Base-by-base conservation (phyloP, 1,140 invertebrate genomes). In the Anagrus nilaparvatae region DNA sequence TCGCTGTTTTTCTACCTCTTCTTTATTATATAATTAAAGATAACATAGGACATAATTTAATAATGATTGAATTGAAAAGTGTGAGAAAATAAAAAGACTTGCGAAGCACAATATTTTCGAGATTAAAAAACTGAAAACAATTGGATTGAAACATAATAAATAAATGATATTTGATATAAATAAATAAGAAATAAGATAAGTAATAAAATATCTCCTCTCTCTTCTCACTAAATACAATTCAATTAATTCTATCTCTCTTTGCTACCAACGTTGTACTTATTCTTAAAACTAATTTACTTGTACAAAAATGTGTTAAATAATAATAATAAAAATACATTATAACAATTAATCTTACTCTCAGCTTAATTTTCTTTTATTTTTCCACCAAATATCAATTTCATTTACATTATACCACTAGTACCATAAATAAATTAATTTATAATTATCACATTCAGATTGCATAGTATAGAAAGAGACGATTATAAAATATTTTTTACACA, bases 211-310 rank as follows among this genome's bases (percentile, higher is more conserved):
- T 63, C 53, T 61, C 58, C 52, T 61, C 56, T 54, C 41, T 63
- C 60, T 63, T 61, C 57, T 60, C 60, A 60, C 57, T 63, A 61
- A 58, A 59, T 60, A 65, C 64, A 65, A 47, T 49, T 46, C 39
- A 56, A 54, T 53, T 63, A 63, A 63, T 66, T 67, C 64, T 67
- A 67, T 69, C 64, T 67, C 65, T 67, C 66, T 67, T 67, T 69
- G 66, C 65, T 69, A 69, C 64, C 58, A 67, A 66, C n/a, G 64
- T 69, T 69, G 65, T 69, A 69, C 66, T 69, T 69, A 67, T 67
- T 67, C 65, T 63, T 65, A n/a, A n/a, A 67, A 64, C 65, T 67
- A 60, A 63, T 67, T 65, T 67, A 67, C 63, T 67, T 69, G 65
- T 69, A 69, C 66, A 69, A 67, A 69, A 65, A 65, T 65, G 61